Conservation (phyloP, 30 jellyfish, hydroid and myxozoan species). For the Aurelia sp. region DNA sequence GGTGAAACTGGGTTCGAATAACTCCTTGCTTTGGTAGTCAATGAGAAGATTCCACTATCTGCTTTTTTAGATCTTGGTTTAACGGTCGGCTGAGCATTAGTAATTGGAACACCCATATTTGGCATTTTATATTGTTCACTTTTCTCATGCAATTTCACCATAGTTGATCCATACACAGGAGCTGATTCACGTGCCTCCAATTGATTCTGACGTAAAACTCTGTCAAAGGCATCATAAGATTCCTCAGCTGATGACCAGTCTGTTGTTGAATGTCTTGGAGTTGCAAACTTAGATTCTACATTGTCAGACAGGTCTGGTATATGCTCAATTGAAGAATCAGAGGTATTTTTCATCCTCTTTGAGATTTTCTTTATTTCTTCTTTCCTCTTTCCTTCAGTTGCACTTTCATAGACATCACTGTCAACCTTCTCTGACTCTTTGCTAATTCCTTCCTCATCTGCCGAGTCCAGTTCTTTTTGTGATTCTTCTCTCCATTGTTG, state of each 20-base stretch:
- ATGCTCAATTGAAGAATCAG: constrained; percentile 55
- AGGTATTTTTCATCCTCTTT: not conserved
- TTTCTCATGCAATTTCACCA: constrained; percentile 80
- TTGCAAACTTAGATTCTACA: constrained; percentile 62
- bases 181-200: constrained; percentile 86
- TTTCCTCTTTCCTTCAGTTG: constrained; percentile 37
- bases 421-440: constrained; percentile 12
- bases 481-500: constrained; percentile 79
- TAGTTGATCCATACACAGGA: constrained; percentile 95
- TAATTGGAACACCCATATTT: not conserved
- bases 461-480: constrained; percentile 40
- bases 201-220: constrained; percentile 76
- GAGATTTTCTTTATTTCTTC: not conserved
- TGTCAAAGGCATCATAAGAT: constrained; percentile 64
- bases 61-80: not conserved
- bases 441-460: constrained; percentile 17
- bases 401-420: constrained; percentile 55
- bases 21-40: not conserved
- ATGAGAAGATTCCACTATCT: constrained; percentile 25
- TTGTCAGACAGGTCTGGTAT: constrained; percentile 36
- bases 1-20: constrained; percentile 8
- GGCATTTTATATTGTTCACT: constrained; percentile 14
- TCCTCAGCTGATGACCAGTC: constrained; percentile 76
- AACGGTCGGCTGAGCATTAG: not conserved
- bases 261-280: constrained; percentile 80